phyloP scores from a whole-genome alignment of 2,888 invertebrate species.

The Cosmopolites sordidus region DNA sequence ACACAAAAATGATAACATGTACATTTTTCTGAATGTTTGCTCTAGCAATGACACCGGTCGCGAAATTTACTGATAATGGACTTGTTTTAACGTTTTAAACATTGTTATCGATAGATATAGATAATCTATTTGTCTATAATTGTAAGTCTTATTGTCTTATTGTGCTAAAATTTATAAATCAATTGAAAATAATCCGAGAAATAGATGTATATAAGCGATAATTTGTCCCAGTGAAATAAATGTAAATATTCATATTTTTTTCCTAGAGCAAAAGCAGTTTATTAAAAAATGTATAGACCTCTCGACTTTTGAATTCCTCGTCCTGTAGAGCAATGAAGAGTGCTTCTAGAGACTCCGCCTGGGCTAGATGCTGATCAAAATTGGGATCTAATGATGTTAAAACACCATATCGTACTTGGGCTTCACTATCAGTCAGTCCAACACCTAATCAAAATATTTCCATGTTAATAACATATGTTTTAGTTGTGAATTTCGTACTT shows the following conservation, averaged over 20 bases:
- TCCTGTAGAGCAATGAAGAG: slow-evolving; percentile 95
- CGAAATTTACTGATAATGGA: neutral
- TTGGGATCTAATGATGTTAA: slow-evolving; percentile 84
- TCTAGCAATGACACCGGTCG: no score
- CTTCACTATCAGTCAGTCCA: slow-evolving; percentile 92
- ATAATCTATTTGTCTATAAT: no score
- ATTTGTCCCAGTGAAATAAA: no score
- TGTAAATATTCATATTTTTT: no score
- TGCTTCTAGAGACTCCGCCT: slow-evolving; percentile 90
- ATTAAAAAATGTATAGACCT: slow-evolving; percentile 45
- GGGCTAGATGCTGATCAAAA: slow-evolving; percentile 93
- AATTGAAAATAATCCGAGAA: no score
- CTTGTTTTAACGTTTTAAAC: neutral
- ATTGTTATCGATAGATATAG: no score
- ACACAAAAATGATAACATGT: no score
- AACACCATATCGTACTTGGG: slow-evolving; percentile 91
- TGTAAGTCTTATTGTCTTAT: no score
- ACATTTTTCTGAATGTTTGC: no score
- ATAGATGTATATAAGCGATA: no score
- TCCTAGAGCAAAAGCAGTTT: no score
- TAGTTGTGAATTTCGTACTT: slow-evolving; percentile 35
- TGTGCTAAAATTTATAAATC: no score
- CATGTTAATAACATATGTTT: neutral
- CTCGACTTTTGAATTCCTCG: slow-evolving; percentile 93
- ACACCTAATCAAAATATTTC: slow-evolving; percentile 52